Evolutionary conservation across 2,113 vertebrate genomes (phyloP), one percentile per base, ranked within the genome.

Genomic region (Glaucomys volans): DNA sequence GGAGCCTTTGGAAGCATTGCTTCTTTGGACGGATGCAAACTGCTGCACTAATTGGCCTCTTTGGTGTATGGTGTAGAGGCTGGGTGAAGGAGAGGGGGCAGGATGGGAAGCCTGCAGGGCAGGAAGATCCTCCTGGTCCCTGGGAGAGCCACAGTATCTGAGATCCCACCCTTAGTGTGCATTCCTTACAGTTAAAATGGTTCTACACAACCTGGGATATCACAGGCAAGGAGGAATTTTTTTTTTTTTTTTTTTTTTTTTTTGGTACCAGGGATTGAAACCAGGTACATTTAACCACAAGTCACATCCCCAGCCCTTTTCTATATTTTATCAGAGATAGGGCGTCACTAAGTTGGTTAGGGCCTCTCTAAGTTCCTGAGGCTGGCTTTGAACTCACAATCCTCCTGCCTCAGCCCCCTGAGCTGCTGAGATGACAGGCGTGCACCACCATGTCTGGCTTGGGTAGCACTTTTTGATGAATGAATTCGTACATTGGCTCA

Each of bases 1-100:
- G 90, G 90, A 82, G 62, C 62, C 85, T 96, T 88, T 87, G 75
- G 59, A 82, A 71, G 62, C 47, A 67, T 37, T 90, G 9, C 69
- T 90, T 82, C 72, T 90, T 72, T 12, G 2, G 35, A 26, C 40
- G 47, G 52, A 90, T 20, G 30, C n/a, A 12, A 85, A 50, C 35
- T 35, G n/a, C 3, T 50, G 81, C 20, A 32, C 35, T 37, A 22
- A 30, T 50, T 42, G 50, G 32, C 37, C 67, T 66, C 96, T 87
- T 30, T 57, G 80, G 40, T 86, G 5, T 37, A 54, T 77, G 35
- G 13, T 28, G 18, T 59, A 77, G 67, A 89, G 54, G 72, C 5
- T 87, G 44, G 66, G 42, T 87, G 14, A 57, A 66, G 59, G 75
- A 87, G 50, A 66, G 84, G 83, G 40, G 66, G 54, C 47, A 37